A percentile compares a stretch with the other conserved stretches of the same genome.
These are phyloP conservation scores for Benitochromis conjunctus DNA, from an alignment of 2,113 vertebrate genomes.

Conservation along the genomic window DNA sequence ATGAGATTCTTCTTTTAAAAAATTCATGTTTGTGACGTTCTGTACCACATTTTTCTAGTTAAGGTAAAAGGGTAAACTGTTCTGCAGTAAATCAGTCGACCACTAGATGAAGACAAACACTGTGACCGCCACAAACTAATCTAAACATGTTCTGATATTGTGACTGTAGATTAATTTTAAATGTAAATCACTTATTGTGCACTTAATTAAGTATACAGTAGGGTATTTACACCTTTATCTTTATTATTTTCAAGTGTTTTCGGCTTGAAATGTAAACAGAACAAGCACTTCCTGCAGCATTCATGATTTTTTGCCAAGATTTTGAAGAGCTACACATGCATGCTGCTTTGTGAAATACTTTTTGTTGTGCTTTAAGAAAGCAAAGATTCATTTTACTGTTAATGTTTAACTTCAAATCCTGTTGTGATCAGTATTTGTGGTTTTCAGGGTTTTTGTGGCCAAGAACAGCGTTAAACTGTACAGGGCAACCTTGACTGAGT, in stretches of 20 bases:
- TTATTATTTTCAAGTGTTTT: not conserved
- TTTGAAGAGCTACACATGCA: not conserved
- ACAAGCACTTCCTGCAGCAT: not conserved
- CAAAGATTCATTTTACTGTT: not conserved
- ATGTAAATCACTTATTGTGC: not conserved
- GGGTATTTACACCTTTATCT: not conserved
- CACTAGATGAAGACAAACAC: not conserved
- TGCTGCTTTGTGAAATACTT: not conserved
- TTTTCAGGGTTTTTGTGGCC: not conserved
- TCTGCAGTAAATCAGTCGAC: not conserved
- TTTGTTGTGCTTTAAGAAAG: not conserved
- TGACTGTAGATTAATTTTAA: not conserved
- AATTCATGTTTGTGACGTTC: not conserved
- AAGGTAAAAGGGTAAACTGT: not conserved
- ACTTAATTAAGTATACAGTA: not conserved
- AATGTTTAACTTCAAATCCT: not conserved
- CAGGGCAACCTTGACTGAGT: not conserved
- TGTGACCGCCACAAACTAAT: not conserved
- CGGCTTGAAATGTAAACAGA: rapidly evolving
- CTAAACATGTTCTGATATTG: not conserved
- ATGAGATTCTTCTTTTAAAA: no score
- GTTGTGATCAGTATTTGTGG: not conserved
- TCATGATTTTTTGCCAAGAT: rapidly evolving
- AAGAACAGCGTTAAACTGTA: not conserved
- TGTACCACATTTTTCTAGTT: not conserved